phyloP scores from a whole-genome alignment of 2,797 vertebrate species.

The Acridotheres tristis region DNA sequence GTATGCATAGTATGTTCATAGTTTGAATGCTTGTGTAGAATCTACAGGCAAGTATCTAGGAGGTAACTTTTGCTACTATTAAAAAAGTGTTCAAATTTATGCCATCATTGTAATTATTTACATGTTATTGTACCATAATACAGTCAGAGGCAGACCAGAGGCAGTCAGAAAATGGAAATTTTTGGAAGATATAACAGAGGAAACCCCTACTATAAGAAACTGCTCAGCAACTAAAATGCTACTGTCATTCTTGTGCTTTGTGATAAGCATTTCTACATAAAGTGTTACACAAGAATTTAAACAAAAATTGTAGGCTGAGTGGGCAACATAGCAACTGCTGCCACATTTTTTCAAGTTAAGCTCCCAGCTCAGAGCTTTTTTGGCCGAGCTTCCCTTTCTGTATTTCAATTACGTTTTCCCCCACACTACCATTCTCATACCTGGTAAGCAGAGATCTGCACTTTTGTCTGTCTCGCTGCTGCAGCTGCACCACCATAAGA shows the following conservation, averaged over 20 bases:
- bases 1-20: neutral
- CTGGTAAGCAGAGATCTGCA: conserved; percentile 87
- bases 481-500: conserved; percentile 92
- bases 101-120: neutral
- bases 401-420: neutral
- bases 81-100: neutral
- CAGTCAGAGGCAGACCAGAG: neutral
- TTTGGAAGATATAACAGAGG: neutral
- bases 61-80: neutral
- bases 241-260: neutral
- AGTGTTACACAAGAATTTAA: neutral
- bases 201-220: neutral
- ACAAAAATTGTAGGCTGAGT: neutral
- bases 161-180: neutral
- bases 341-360: neutral
- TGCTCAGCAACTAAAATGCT: neutral
- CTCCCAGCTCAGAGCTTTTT: neutral
- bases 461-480: conserved; percentile 78
- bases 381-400: neutral
- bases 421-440: conserved; percentile 66
- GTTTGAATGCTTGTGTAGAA: neutral
- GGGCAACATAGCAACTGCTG: neutral
- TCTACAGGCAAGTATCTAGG: neutral
- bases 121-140: neutral
- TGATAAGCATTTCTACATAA: neutral